These are phyloP conservation scores for Penaeus chinensis DNA, from an alignment of 1,140 invertebrate genomes.

Conservation along the genomic window DNA sequence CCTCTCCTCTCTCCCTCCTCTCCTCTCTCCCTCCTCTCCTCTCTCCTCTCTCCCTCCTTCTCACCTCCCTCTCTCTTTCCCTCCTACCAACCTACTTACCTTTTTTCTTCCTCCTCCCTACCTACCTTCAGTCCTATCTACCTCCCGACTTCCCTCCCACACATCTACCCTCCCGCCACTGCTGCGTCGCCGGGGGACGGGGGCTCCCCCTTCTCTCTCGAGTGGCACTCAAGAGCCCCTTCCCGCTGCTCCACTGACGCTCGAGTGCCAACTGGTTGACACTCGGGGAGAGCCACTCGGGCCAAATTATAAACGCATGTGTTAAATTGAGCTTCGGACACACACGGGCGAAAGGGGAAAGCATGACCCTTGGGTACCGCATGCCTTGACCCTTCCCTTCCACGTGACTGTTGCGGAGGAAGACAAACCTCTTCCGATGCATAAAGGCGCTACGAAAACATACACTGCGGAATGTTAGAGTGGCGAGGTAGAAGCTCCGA, in stretches of 20 bases:
- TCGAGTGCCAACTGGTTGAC: slow-evolving; percentile 57
- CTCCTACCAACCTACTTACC: background rate
- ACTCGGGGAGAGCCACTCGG: slow-evolving; percentile 50
- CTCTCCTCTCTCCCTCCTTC: background rate
- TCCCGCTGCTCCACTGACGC: slow-evolving; percentile 47
- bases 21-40: background rate
- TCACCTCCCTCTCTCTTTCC: background rate
- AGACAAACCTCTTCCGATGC: too few relatives aligned
- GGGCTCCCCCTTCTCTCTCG: slow-evolving; percentile 23
- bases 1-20: background rate
- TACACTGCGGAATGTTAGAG: too few relatives aligned
- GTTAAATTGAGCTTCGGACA: background rate
- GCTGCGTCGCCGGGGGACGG: background rate
- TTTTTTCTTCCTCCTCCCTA: background rate
- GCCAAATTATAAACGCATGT: slow-evolving; percentile 42
- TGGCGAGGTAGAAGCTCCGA: too few relatives aligned
- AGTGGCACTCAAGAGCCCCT: slow-evolving; percentile 53
- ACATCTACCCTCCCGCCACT: background rate
- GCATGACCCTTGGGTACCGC: too few relatives aligned
- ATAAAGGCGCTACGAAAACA: too few relatives aligned
- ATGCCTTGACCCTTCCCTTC: too few relatives aligned
- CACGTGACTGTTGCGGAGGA: too few relatives aligned
- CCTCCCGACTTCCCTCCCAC: background rate
- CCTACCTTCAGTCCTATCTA: background rate
- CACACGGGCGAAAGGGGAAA: too few relatives aligned